Conservation (phyloP, 2,113 vertebrate species). For the Pygathrix nemaeus region DNA sequence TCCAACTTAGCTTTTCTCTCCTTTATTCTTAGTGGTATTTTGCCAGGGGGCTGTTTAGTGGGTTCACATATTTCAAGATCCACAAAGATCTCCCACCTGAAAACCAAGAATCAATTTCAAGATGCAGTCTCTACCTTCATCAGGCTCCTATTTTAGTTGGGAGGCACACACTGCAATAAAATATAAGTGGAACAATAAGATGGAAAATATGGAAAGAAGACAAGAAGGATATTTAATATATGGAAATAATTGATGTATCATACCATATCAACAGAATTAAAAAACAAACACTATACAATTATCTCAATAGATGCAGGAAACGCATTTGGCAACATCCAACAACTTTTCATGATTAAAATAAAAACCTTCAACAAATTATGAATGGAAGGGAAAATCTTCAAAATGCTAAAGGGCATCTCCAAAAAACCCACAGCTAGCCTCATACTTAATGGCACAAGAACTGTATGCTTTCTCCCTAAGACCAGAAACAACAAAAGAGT, state of each 20-base stretch:
- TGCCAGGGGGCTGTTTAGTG: background rate
- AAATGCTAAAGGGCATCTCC: background rate
- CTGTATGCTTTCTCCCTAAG: background rate
- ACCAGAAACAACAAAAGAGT: background rate
- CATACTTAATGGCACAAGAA: background rate
- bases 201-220: background rate
- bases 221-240: background rate
- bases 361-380: background rate
- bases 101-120: conserved; percentile 5
- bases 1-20: background rate
- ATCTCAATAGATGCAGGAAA: conserved; percentile 4
- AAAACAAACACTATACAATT: background rate
- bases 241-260: conserved; percentile 16
- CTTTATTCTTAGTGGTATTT: background rate
- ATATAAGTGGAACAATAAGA: background rate
- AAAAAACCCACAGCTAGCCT: background rate
- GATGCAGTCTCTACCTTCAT: background rate
- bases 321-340: background rate
- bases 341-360: background rate
- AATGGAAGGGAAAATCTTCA: background rate
- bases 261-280: background rate
- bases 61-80: background rate
- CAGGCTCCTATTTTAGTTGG: background rate
- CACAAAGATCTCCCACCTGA: background rate
- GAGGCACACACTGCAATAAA: conserved; percentile 4